A percentile compares a stretch with the other conserved stretches of the same genome.
phyloP scores from a whole-genome alignment of 2,797 vertebrate genomes.

The Ceryle rudis region DNA sequence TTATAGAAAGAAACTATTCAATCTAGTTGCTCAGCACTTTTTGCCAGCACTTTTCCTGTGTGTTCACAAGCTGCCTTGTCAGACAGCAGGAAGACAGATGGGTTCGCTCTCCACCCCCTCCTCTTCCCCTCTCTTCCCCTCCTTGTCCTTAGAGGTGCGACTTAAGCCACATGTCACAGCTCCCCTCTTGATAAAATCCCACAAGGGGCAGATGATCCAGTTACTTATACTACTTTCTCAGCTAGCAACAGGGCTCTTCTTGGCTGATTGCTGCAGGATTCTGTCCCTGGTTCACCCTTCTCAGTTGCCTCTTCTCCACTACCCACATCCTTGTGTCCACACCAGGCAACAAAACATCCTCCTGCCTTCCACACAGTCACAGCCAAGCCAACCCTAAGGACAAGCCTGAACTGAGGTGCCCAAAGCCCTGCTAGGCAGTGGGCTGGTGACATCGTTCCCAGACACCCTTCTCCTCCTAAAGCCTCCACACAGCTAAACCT shows the following conservation, averaged over 20 bases:
- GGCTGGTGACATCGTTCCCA: background rate
- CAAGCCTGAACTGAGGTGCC: background rate
- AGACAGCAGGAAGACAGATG: constrained; percentile 34
- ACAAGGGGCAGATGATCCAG: background rate
- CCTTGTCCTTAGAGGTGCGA: constrained; percentile 12
- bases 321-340: background rate
- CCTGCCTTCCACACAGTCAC: background rate
- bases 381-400: background rate
- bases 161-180: constrained; percentile 4
- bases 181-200: background rate
- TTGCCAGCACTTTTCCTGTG: background rate
- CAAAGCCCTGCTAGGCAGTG: background rate
- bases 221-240: background rate
- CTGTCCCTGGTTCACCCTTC: background rate
- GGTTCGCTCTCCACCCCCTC: background rate
- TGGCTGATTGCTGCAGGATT: background rate
- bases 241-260: background rate
- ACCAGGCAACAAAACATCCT: background rate
- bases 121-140: background rate
- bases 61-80: background rate
- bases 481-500: background rate
- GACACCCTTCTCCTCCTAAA: background rate
- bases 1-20: background rate
- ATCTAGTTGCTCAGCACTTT: background rate
- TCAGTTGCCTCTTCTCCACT: background rate